Base-by-base conservation (phyloP, 2,113 vertebrate genomes). In the Larimichthys polyactis region DNA sequence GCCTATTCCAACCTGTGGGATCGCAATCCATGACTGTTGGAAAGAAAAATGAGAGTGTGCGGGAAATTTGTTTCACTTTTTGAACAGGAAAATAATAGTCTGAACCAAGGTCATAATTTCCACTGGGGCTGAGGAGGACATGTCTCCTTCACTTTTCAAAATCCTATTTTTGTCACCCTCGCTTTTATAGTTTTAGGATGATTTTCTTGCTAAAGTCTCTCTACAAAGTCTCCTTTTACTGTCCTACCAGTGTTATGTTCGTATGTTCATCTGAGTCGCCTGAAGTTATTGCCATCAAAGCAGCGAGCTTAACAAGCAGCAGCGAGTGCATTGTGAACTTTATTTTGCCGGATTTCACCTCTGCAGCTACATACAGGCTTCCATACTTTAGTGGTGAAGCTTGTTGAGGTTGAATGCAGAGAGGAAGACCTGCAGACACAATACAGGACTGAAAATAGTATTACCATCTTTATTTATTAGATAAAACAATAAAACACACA, bases 21-120 rank as follows among this genome's bases (percentile, higher is more conserved):
- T 65, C 52, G 71, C 55, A 59, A 54, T 60, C n/a, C 51, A 64
- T 71, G 48, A 60, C 52, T 59, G n/a, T 71, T 75, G 51, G 46
- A 32, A 66, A 77, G 76, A 58, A 58, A 29, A 80, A 19, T 22
- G 49, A 59, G 62, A 24, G 29, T 27, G 44, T 59, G 67, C n/a
- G 40, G 44, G 69, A 70, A 16, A 68, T 68, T 63, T 49, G 17
- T 69, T 80, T 60, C n/a, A 70, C 15, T 66, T 66, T 36, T 46
- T 65, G 29, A 59, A 27, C 11, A 17, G 29, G 5, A 32, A 82
- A 81, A 46, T 58, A 55, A 65, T 43, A 44, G 32, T 15, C 75
- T 40, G 55, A 51, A 36, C 24, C 27, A 68, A 19, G 36, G 46
- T n/a, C 43, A 12, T 32, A 4, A 48, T 59, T 29, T 62, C 43